Conservation (phyloP, 1,140 invertebrate genomes). For the Platorchestia sp. region DNA sequence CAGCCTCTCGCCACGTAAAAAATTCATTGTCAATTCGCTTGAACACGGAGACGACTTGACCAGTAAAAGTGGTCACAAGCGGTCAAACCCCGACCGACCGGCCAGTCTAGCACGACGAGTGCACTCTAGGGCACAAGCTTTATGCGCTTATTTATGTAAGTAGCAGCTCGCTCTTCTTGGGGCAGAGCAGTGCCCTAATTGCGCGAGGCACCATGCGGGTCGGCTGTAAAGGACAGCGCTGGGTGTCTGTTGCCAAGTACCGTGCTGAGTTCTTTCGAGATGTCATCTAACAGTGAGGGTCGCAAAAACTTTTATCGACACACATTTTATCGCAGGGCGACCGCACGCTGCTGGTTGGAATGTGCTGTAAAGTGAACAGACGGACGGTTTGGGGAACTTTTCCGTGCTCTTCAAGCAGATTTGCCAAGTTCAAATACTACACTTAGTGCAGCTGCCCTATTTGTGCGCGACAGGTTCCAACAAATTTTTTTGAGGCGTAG, state of each 20-base stretch:
- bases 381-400: not conserved
- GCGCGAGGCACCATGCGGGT: not conserved
- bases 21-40: conserved; percentile 18
- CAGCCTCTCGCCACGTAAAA: not conserved
- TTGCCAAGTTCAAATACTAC: not conserved
- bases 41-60: not conserved
- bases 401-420: not conserved
- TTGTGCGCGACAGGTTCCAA: not conserved
- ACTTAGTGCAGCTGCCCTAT: not conserved
- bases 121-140: conserved; percentile 2
- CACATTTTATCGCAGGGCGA: not conserved
- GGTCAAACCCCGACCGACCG: not conserved
- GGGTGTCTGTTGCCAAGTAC: not conserved
- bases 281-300: not conserved
- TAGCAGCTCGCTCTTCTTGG: not conserved
- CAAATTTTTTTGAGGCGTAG: not conserved
- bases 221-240: not conserved
- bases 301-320: not conserved
- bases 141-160: not conserved
- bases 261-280: not conserved
- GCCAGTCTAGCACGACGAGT: not conserved
- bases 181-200: not conserved
- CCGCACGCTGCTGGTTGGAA: not conserved
- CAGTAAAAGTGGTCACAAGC: conserved; percentile 31
- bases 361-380: not conserved